Evolutionary conservation across 2,888 invertebrate species (phyloP).

Genomic region (Phrixothrix hirtus): DNA sequence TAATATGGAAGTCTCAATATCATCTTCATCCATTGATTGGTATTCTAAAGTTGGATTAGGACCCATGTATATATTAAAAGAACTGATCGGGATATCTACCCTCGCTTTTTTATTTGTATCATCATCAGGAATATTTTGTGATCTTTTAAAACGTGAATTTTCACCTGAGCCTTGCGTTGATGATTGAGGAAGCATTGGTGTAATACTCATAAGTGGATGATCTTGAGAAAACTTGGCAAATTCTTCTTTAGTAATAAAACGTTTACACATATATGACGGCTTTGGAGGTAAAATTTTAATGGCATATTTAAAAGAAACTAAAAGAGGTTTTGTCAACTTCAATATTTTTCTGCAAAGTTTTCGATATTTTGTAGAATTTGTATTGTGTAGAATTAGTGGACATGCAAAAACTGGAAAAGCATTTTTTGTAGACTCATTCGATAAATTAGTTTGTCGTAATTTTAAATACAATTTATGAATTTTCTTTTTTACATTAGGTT

Average conservation of each 20-base stretch:
- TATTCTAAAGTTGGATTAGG: too few species aligned
- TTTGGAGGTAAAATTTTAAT: conserved; percentile 7
- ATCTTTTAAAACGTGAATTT: too few species aligned
- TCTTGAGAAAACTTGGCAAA: conserved; percentile 1
- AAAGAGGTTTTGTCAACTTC: conserved; percentile 9
- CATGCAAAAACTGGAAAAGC: neutral
- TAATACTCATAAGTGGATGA: too few species aligned
- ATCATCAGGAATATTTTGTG: too few species aligned
- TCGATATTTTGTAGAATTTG: neutral
- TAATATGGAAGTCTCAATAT: too few species aligned
- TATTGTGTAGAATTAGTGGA: neutral
- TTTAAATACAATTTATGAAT: conserved; percentile 1
- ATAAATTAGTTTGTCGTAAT: neutral
- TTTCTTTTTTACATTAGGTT: neutral
- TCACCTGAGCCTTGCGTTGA: too few species aligned
- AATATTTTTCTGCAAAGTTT: neutral
- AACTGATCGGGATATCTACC: too few species aligned
- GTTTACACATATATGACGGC: conserved; percentile 6
- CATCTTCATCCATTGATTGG: too few species aligned
- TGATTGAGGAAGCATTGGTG: too few species aligned
- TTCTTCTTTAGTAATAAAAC: neutral
- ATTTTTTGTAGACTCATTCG: neutral
- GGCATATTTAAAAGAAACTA: conserved; percentile 7
- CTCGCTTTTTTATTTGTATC: too few species aligned
- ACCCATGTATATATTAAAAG: too few species aligned